phyloP scores from a whole-genome alignment of 1,140 invertebrate species.

The Parasteatoda tepidariorum region DNA sequence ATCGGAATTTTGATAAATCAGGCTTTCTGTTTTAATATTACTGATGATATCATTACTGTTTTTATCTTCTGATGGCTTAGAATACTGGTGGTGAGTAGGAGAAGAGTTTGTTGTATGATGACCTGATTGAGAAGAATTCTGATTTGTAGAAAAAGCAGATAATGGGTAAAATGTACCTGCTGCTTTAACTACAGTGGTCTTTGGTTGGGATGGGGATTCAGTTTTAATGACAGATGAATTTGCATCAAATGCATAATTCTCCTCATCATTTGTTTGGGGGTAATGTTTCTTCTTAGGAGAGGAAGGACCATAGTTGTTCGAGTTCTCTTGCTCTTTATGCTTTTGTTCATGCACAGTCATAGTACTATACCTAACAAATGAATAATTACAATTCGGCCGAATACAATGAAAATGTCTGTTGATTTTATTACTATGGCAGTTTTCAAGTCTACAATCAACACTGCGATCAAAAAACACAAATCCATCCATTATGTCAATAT shows the following conservation, averaged over 20 bases:
- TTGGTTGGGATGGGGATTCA: slow-evolving; percentile 45
- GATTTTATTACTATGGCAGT: slow-evolving; percentile 78
- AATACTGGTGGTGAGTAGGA: slow-evolving; percentile 31
- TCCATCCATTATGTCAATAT: slow-evolving; percentile 82
- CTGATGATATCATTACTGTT: slow-evolving; percentile 36
- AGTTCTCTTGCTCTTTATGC: slow-evolving; percentile 64
- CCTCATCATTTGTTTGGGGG: slow-evolving; percentile 39
- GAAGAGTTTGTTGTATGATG: slow-evolving; percentile 53
- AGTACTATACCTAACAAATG: slow-evolving; percentile 79
- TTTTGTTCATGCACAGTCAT: slow-evolving; percentile 80
- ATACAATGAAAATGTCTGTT: slow-evolving; percentile 84
- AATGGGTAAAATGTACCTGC: slow-evolving; percentile 92
- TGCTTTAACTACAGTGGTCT: slow-evolving; percentile 82
- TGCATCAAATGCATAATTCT: slow-evolving; percentile 31
- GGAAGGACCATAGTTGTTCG: slow-evolving; percentile 23
- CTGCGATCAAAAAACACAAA: slow-evolving; percentile 84
- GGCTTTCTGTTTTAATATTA: slow-evolving; percentile 42
- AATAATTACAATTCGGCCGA: slow-evolving; percentile 78
- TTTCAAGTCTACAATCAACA: slow-evolving; percentile 79
- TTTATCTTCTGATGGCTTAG: slow-evolving; percentile 43
- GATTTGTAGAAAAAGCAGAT: slow-evolving; percentile 69
- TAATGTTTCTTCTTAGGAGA: slow-evolving; percentile 53
- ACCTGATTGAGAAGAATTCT: slow-evolving; percentile 53
- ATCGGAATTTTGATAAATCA: slow-evolving; percentile 32
- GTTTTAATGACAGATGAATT: slow-evolving; percentile 45